Percentiles rank a stretch among this genome's conserved stretches.
Conservation (phyloP, 2,888 invertebrate genomes). For the Drosophila fungiperda region DNA sequence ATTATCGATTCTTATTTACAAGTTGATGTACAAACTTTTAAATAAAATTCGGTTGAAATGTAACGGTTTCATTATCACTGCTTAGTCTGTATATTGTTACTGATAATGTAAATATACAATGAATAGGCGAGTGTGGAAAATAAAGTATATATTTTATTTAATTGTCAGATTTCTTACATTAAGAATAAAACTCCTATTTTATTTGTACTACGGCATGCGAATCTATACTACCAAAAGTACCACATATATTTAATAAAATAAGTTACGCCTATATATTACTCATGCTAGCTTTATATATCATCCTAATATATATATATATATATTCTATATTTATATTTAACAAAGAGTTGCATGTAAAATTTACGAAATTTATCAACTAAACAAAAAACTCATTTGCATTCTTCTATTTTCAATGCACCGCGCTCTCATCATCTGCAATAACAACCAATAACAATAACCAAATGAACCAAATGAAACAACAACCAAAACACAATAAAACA, state of each 20-base stretch:
- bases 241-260: constrained; percentile 24
- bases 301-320: constrained; percentile 47
- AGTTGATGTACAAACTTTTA: background rate
- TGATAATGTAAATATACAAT: constrained; percentile 27
- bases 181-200: constrained; percentile 24
- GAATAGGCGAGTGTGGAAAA: constrained; percentile 10
- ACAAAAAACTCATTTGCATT: constrained; percentile 77
- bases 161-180: constrained; percentile 6
- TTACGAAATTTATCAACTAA: constrained; percentile 70
- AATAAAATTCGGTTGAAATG: background rate
- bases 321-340: constrained; percentile 29
- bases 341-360: constrained; percentile 55
- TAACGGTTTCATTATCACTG: constrained; percentile 21
- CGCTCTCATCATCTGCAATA: constrained; percentile 65
- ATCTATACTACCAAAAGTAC: constrained; percentile 16
- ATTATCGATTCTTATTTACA: background rate
- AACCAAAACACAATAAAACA: constrained; percentile 39
- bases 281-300: constrained; percentile 61
- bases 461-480: constrained; percentile 36
- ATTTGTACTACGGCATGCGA: constrained; percentile 43
- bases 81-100: background rate
- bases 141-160: constrained; percentile 21
- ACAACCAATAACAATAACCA: constrained; percentile 33
- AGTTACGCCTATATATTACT: constrained; percentile 38
- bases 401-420: constrained; percentile 80